phyloP scores from a whole-genome alignment of 2,888 invertebrate species.

The Thalpophila matura region DNA sequence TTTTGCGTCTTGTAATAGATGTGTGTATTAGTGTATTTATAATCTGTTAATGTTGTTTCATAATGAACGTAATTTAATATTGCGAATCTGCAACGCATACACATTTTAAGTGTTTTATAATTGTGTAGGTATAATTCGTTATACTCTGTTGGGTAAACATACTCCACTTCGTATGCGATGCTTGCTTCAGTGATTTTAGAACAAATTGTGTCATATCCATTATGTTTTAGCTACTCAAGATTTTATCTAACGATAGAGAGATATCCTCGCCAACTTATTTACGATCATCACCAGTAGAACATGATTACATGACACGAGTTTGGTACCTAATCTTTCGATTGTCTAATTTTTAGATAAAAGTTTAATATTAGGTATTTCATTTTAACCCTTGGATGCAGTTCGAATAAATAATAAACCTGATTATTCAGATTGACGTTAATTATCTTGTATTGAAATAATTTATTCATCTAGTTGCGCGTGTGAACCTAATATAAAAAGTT shows the following conservation, averaged over 20 bases:
- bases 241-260: conserved; percentile 40
- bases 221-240: conserved; percentile 33
- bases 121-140: conserved; percentile 56
- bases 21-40: conserved; percentile 23
- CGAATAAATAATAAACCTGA: neutral
- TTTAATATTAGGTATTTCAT: neutral
- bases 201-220: conserved; percentile 55
- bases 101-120: conserved; percentile 51
- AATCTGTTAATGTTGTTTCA: conserved; percentile 40
- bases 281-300: conserved; percentile 16
- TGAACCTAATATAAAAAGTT: conserved; percentile 13
- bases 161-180: conserved; percentile 44
- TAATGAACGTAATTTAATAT: conserved; percentile 50
- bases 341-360: neutral
- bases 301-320: neutral
- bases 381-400: neutral
- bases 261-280: conserved; percentile 20
- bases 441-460: conserved; percentile 2
- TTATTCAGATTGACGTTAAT: conserved; percentile 2
- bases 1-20: conserved; percentile 18
- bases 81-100: conserved; percentile 44
- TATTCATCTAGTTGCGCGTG: conserved; percentile 12
- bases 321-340: conserved; percentile 7
- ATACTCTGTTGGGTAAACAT: conserved; percentile 54
- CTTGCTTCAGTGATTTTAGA: conserved; percentile 50